These are phyloP conservation scores for Cheiracanthium punctorium DNA, from an alignment of 2,888 invertebrate genomes.

Conservation along the genomic window DNA sequence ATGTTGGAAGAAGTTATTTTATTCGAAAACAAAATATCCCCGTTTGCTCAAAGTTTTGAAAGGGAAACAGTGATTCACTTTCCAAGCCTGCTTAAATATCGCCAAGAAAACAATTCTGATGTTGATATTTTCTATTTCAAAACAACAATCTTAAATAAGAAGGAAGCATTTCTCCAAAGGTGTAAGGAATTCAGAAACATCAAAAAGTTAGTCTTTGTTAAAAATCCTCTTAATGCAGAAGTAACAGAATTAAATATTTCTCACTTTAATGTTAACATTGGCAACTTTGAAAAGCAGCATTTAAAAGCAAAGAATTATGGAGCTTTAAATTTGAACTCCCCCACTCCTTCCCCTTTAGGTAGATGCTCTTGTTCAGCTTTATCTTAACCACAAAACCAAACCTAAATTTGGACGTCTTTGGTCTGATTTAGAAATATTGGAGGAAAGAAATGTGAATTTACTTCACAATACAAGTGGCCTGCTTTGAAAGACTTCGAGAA, in stretches of 20 bases:
- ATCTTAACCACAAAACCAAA: no score
- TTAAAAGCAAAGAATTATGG: constrained; percentile 1
- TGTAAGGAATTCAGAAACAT: constrained; percentile 15
- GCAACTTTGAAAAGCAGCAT: not conserved
- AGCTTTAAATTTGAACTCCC: not conserved
- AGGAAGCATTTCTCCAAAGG: not conserved
- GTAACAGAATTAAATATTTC: not conserved
- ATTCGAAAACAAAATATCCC: constrained; percentile 19
- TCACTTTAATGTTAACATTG: not conserved
- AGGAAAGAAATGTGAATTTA: no score
- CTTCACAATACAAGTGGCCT: no score
- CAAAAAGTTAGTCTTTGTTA: not conserved
- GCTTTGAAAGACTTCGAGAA: no score
- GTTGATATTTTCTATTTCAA: not conserved
- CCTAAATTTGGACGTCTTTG: no score
- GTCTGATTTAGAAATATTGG: no score
- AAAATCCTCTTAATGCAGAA: not conserved
- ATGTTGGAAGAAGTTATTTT: no score
- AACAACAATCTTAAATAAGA: constrained; percentile 6
- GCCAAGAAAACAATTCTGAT: not conserved
- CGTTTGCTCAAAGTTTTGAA: constrained; percentile 24
- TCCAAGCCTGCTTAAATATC: constrained; percentile 12
- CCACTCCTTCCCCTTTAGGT: no score
- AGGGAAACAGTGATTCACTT: constrained; percentile 17
- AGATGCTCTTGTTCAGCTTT: no score